A percentile compares a stretch with the other conserved stretches of the same genome.
phyloP scores from a whole-genome alignment of 2,888 invertebrate species.

The Agrotis puta region DNA sequence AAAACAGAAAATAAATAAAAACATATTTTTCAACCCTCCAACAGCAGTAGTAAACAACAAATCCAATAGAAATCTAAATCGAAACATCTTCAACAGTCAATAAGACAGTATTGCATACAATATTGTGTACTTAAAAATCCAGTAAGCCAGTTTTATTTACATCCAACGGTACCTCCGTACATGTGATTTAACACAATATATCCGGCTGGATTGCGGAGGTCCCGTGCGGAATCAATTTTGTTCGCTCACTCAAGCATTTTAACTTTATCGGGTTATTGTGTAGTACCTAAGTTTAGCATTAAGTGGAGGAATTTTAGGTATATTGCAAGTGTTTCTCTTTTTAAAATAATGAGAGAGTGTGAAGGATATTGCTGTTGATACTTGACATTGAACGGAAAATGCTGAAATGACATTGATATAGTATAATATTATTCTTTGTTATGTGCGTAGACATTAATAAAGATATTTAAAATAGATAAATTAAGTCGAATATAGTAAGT shows the following conservation, averaged over 20 bases:
- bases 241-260: constrained; percentile 65
- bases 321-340: constrained; percentile 26
- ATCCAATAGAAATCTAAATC: constrained; percentile 14
- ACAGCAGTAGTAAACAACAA: constrained; percentile 9
- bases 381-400: background rate
- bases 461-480: too few species aligned
- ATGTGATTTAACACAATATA: constrained; percentile 70
- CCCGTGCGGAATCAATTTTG: constrained; percentile 69
- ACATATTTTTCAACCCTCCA: constrained; percentile 9
- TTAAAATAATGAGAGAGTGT: background rate
- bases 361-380: background rate
- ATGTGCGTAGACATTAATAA: too few species aligned
- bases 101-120: constrained; percentile 42
- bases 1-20: background rate
- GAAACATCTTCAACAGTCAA: constrained; percentile 34
- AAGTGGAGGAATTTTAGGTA: constrained; percentile 44
- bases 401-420: background rate
- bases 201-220: constrained; percentile 59
- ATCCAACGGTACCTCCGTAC: constrained; percentile 43
- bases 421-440: too few species aligned
- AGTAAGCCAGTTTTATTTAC: constrained; percentile 56
- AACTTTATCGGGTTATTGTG: constrained; percentile 66
- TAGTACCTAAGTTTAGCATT: constrained; percentile 56
- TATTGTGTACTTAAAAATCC: constrained; percentile 56
- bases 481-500: too few species aligned